These are phyloP conservation scores for Hydropsyche tenuis DNA, from an alignment of 1,140 invertebrate genomes.

Conservation along the genomic window DNA sequence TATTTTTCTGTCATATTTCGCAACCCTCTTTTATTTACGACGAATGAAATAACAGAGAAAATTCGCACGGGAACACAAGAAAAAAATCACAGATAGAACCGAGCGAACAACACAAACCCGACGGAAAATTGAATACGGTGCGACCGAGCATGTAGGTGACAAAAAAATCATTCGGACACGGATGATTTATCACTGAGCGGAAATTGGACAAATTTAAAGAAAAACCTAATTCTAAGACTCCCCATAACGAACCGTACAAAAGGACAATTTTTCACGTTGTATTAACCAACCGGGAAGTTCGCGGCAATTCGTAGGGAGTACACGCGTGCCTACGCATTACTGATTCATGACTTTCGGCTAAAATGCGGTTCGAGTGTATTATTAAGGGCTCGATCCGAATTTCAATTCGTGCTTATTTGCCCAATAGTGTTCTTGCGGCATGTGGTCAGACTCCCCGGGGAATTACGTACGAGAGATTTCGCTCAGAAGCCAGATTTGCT, in stretches of 20 bases:
- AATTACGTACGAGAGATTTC: conserved; percentile 8
- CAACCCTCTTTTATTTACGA: conserved; percentile 16
- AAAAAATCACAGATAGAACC: neutral
- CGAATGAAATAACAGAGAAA: conserved; percentile 1
- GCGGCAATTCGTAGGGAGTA: too few relatives aligned
- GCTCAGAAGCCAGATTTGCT: neutral
- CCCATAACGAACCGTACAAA: too few relatives aligned
- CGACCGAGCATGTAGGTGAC: neutral
- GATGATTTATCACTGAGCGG: neutral
- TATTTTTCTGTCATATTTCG: conserved; percentile 15
- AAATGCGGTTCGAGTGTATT: conserved; percentile 6
- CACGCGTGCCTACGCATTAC: neutral
- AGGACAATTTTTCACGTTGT: too few relatives aligned
- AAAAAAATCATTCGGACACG: neutral
- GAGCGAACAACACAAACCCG: conserved; percentile 10
- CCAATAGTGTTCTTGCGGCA: neutral
- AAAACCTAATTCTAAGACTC: too few relatives aligned
- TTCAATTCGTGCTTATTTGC: neutral
- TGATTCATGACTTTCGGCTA: neutral
- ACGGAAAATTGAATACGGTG: conserved; percentile 16
- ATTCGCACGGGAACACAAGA: neutral
- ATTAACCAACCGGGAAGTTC: too few relatives aligned
- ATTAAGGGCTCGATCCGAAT: conserved; percentile 1
- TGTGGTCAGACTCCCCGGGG: neutral
- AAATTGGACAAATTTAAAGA: too few relatives aligned